Evolutionary conservation across 2,113 vertebrate genomes (phyloP).

Genomic region (Chloropsis hardwickii): DNA sequence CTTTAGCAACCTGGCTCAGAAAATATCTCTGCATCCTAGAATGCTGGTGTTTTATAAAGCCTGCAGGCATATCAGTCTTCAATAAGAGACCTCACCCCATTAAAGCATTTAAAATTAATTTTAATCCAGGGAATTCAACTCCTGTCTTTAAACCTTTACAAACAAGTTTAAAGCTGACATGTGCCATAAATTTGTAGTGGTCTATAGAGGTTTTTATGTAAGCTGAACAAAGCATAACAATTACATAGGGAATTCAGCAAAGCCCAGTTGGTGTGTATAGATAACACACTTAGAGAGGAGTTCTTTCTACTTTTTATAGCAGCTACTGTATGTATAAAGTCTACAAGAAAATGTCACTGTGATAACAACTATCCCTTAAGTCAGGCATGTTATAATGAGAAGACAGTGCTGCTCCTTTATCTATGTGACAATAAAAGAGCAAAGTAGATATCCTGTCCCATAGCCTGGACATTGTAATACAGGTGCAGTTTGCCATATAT

Average conservation of each 20-base stretch:
- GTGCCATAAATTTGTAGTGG: not conserved
- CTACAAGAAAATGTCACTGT: not conserved
- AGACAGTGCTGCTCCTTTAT: not conserved
- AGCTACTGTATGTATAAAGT: not conserved
- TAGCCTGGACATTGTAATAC: not conserved
- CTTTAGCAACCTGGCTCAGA: conserved; percentile 16
- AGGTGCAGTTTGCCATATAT: not conserved
- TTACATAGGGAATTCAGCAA: not conserved
- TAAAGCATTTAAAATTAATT: conserved; percentile 37
- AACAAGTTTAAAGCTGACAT: conserved; percentile 21
- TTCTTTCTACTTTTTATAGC: conserved; percentile 3
- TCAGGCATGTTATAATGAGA: not conserved
- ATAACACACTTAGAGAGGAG: not conserved
- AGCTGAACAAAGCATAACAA: not conserved
- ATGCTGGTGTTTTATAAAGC: not conserved
- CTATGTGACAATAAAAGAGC: not conserved
- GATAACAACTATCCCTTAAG: not conserved
- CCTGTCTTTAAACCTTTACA: conserved; percentile 18
- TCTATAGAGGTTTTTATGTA: not conserved
- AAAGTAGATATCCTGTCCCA: not conserved
- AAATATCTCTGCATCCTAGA: conserved; percentile 1
- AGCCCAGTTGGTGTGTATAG: not conserved
- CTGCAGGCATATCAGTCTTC: conserved; percentile 17
- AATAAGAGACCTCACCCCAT: not conserved
- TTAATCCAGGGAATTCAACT: conserved; percentile 34